Percentiles rank a stretch among this genome's conserved stretches.
These are phyloP conservation scores for Echinarachnius parma DNA, from an alignment of 53 echinoderm and acorn worm species.

Conservation along the genomic window DNA sequence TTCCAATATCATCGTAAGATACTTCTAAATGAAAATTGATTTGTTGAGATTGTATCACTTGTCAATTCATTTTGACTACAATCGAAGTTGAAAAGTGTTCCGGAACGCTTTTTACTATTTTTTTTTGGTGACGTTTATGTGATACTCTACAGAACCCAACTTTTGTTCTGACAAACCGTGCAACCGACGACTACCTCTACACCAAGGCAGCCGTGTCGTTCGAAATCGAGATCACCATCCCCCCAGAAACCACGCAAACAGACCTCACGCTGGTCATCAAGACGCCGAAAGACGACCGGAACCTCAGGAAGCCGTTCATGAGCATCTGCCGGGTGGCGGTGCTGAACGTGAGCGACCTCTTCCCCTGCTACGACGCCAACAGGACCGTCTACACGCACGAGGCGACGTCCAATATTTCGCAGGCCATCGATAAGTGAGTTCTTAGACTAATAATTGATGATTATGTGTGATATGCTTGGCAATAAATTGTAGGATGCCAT, in stretches of 20 bases:
- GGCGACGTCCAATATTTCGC: constrained; percentile 22
- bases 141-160: constrained; percentile 64
- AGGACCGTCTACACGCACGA: constrained; percentile 37
- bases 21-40: too few relatives aligned
- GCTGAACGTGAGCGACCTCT: constrained; percentile 55
- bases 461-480: too few relatives aligned
- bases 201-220: constrained; percentile 70
- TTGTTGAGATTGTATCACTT: too few relatives aligned
- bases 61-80: too few relatives aligned
- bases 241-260: constrained; percentile 67
- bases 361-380: constrained; percentile 58
- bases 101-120: too few relatives aligned
- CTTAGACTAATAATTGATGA: too few relatives aligned
- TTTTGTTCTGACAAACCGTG: constrained; percentile 62
- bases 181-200: constrained; percentile 60
- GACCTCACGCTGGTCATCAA: constrained; percentile 69
- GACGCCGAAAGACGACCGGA: constrained; percentile 34
- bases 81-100: too few relatives aligned
- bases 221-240: constrained; percentile 60
- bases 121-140: too few relatives aligned
- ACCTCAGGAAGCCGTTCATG: constrained; percentile 53
- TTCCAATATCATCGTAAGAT: too few relatives aligned
- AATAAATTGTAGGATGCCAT: too few relatives aligned
- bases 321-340: constrained; percentile 70
- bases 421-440: constrained; percentile 27